Evolutionary conservation across 2,888 invertebrate species (phyloP), one percentile per base, ranked within the genome.

Genomic region (Cantharis rufa): DNA sequence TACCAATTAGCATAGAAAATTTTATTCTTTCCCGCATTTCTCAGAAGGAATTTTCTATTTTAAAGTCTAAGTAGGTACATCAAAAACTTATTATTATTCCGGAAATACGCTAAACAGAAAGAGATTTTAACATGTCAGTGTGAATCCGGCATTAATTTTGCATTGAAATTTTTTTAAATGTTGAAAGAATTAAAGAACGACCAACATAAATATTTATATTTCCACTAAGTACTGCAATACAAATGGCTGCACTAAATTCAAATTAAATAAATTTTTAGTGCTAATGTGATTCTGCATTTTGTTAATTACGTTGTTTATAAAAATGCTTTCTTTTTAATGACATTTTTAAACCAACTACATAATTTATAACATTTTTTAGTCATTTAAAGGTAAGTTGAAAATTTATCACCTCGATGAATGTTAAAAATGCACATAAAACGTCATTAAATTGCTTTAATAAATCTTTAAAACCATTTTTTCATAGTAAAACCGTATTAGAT

Each of bases 301-400:
- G 72, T 69, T 78, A 75, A 78, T 75, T 78, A 72, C 75, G 64
- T 70, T 71, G 74, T 69, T 77, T 77, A 74, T 77, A 74, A 77
- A 77, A 77, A 74, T 77, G 68, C 75, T 62, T 32, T 27, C 64
- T 66, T 68, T 48, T 75, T 70, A 78, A 75, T 70, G 74, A 71
- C 74, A 15, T 63, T 21, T 24, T 61, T 71, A 71, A 77, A 74
- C 69, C 71, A 62, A 16, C 32, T 71, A 69, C 24, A 66, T 63
- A 77, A 77, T 77, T 74, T 74, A 62, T 74, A 69, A 21, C 71
- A 61, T 27, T 77, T 69, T 48, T 48, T 48, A 48, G 48, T 48
- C n/a, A 48, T 48, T 48, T 48, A 48, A 48, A 48, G 48, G 48
- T 48, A 48, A 48, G 48, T 48, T 48, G n/a, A 9, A 48, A 48